Base-by-base conservation (phyloP, 2,113 vertebrate genomes). In the Drymodes brunneopygia region DNA sequence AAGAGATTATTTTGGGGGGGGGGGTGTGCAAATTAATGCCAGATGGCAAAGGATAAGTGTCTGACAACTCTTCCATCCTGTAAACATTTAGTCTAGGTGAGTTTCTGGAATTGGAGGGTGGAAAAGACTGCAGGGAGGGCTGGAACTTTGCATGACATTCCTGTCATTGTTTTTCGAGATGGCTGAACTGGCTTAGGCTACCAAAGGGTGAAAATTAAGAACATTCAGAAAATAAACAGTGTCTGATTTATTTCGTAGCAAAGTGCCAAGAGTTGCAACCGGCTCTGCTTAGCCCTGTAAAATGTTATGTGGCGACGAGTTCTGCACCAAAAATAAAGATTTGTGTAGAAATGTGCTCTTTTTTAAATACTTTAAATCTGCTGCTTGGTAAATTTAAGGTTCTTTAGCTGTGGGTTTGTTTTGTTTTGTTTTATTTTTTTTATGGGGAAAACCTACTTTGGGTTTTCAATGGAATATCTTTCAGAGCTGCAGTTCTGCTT, bases 31-130 rank as follows among this genome's bases (percentile, higher is more conserved):
- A 94, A 95, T 94, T 91, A 54, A 42, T 15, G 2, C 94, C 96
- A 94, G 87, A 94, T 97, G 94, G 89, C 38, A 72, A 65, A 75
- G 73, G 70, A 48, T 88, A 92, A 97, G 67, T 80, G 85, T 95
- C 91, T 94, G 92, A 95, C 81, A 85, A 54, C 54, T 91, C 57
- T 82, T 75, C 85, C 85, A 12, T 85, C 78, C 87, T 87, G 65
- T 95, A 89, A 94, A 91, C 57, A 12, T 91, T 96, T 94, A 95
- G 91, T 80, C 73, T 95, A 91, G 91, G 91, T 97, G 91, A 62
- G 42, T 87, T 97, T 91, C 45, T 91, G 73, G 81, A 87, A 88
- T 20, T 81, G 66, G n/a, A 93, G 67, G 35, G 47, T 94, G 74
- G 84, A 85, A 94, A 94, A 85, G 89, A 50, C 75, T 31, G 19